Evolutionary conservation across 2,797 vertebrate species (phyloP).

Genomic region (Kryptolebias ocellatus): DNA sequence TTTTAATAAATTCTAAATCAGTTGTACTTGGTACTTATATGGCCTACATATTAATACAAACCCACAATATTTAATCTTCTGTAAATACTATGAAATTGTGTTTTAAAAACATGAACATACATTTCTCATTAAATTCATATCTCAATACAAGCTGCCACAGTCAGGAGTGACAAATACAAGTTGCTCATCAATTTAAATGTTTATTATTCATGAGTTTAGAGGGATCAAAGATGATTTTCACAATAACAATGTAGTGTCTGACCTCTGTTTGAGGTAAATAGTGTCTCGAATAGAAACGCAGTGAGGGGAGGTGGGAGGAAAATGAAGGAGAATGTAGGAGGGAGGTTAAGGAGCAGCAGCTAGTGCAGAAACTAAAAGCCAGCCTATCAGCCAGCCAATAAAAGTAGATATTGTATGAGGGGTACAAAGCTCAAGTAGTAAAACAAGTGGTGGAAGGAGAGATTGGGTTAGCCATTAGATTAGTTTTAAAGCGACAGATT

Average conservation of each 20-base stretch:
- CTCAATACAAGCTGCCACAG: neutral
- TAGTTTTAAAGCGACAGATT: slow-evolving; percentile 87
- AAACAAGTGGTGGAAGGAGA: slow-evolving; percentile 48
- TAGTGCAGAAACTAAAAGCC: slow-evolving; percentile 53
- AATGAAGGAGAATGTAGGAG: slow-evolving; percentile 2
- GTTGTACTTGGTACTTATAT: no score
- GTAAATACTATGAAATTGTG: no score
- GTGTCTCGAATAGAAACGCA: slow-evolving; percentile 50
- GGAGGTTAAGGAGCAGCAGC: slow-evolving; percentile 27
- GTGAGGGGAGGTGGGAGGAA: slow-evolving; percentile 8
- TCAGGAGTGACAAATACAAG: slow-evolving; percentile 45
- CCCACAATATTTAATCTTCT: no score
- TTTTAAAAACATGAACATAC: no score
- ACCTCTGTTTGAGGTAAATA: slow-evolving; percentile 60
- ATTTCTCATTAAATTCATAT: no score
- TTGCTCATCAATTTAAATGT: slow-evolving; percentile 47
- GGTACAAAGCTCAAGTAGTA: slow-evolving; percentile 61
- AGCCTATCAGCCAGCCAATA: slow-evolving; percentile 38
- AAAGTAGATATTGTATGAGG: slow-evolving; percentile 32
- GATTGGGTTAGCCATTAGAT: slow-evolving; percentile 86
- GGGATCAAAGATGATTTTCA: slow-evolving; percentile 61
- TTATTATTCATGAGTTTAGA: slow-evolving; percentile 58
- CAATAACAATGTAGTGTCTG: slow-evolving; percentile 48
- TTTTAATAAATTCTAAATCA: neutral
- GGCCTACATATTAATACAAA: no score